Conservation (phyloP, 2,113 vertebrate species). For the Paratilapia polleni region DNA sequence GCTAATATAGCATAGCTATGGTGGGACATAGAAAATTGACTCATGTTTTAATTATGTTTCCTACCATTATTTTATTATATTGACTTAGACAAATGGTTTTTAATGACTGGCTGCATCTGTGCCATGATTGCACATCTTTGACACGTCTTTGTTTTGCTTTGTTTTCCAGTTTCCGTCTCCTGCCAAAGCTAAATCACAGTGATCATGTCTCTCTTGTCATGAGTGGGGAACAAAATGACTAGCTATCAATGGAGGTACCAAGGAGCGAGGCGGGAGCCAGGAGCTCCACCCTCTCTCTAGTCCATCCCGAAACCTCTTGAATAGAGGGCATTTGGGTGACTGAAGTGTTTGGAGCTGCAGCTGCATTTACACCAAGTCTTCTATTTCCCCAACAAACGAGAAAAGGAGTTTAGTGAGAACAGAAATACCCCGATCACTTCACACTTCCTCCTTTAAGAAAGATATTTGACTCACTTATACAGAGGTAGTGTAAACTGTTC, state of each 20-base stretch:
- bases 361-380: slow-evolving; percentile 1
- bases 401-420: background rate
- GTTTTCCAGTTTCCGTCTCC: background rate
- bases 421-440: background rate
- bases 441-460: background rate
- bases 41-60: background rate
- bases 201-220: slow-evolving; percentile 17
- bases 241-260: background rate
- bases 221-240: slow-evolving; percentile 47
- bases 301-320: background rate
- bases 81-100: background rate
- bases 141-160: background rate
- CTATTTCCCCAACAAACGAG: slow-evolving; percentile 15
- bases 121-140: background rate
- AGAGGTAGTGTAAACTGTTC: background rate
- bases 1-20: background rate
- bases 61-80: background rate
- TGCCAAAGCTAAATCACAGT: slow-evolving; percentile 33
- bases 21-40: background rate
- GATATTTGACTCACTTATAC: background rate
- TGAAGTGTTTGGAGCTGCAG: slow-evolving; percentile 19
- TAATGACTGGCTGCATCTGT: background rate
- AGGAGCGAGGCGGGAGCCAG: slow-evolving; percentile 9
- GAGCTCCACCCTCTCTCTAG: background rate
- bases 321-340: slow-evolving; percentile 19